phyloP scores from a whole-genome alignment of 2,113 vertebrate species.

The Tetrao urogallus region DNA sequence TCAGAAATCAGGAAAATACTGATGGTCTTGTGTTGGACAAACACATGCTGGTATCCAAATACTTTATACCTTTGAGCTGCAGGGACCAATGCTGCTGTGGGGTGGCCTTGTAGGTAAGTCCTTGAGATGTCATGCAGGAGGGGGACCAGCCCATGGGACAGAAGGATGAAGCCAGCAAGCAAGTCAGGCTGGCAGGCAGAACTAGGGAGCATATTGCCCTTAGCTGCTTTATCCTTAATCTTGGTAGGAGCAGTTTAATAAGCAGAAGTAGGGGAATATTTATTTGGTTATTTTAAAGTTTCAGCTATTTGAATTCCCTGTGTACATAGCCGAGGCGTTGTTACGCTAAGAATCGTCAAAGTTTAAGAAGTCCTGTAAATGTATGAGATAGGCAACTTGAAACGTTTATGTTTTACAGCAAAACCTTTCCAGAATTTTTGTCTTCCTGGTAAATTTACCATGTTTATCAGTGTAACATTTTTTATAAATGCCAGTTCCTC shows the following conservation, averaged over 20 bases:
- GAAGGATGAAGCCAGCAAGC: background rate
- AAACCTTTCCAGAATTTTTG: constrained; percentile 3
- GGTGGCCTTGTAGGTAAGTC: background rate
- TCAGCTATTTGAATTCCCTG: background rate
- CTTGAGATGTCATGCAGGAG: background rate
- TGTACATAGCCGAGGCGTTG: background rate
- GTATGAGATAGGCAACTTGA: background rate
- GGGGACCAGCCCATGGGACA: background rate
- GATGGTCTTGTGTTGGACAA: background rate
- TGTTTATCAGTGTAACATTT: background rate
- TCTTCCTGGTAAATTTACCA: background rate
- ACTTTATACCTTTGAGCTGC: background rate
- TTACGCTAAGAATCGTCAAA: background rate
- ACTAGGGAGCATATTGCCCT: background rate
- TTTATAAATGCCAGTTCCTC: background rate
- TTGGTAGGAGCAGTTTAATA: background rate
- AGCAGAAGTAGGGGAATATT: background rate
- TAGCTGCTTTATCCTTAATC: background rate
- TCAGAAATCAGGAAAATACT: background rate
- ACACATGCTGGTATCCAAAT: background rate
- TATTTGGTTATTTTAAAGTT: background rate
- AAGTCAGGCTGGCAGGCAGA: background rate
- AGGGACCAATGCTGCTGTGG: background rate
- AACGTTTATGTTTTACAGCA: background rate
- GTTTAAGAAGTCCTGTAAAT: background rate